Evolutionary conservation across 1,140 invertebrate species (phyloP).

Genomic region (Drosophila simulans): DNA sequence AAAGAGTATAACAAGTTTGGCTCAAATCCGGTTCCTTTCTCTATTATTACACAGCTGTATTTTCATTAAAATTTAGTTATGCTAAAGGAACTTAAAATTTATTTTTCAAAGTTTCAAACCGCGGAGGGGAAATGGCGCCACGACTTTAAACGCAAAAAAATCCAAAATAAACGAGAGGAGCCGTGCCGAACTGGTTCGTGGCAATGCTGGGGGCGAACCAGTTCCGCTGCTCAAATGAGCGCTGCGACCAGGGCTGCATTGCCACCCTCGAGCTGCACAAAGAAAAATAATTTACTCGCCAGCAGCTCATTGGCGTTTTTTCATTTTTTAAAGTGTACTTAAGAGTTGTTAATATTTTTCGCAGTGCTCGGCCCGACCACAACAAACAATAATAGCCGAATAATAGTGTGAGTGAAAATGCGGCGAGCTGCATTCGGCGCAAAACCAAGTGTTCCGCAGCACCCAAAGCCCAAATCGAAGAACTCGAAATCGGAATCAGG

Average conservation of each 20-base stretch:
- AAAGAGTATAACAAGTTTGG: no score
- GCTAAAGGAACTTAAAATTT: background rate
- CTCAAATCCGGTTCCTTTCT: no score
- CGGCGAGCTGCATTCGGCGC: slow-evolving; percentile 39
- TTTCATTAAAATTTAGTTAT: no score
- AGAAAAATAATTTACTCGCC: slow-evolving; percentile 55
- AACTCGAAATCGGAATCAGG: slow-evolving; percentile 20
- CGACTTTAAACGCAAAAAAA: background rate
- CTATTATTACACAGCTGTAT: no score
- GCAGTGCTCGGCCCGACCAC: slow-evolving; percentile 44
- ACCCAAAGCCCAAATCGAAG: slow-evolving; percentile 4
- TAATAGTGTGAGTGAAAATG: slow-evolving; percentile 53
- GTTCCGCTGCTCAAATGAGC: slow-evolving; percentile 14
- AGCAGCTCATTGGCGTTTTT: slow-evolving; percentile 44
- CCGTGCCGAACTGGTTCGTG: background rate
- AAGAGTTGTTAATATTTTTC: slow-evolving; percentile 58
- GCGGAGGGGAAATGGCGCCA: background rate
- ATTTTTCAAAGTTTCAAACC: background rate
- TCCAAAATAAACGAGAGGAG: slow-evolving; percentile 16
- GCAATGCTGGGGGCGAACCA: slow-evolving; percentile 14
- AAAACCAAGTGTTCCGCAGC: slow-evolving; percentile 35
- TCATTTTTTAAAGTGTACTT: slow-evolving; percentile 54
- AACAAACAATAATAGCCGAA: slow-evolving; percentile 54
- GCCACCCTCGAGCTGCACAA: slow-evolving; percentile 46
- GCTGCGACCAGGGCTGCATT: slow-evolving; percentile 42